phyloP scores from a whole-genome alignment of 2,797 vertebrate genomes.

The Microctenopoma stevenorrisi region DNA sequence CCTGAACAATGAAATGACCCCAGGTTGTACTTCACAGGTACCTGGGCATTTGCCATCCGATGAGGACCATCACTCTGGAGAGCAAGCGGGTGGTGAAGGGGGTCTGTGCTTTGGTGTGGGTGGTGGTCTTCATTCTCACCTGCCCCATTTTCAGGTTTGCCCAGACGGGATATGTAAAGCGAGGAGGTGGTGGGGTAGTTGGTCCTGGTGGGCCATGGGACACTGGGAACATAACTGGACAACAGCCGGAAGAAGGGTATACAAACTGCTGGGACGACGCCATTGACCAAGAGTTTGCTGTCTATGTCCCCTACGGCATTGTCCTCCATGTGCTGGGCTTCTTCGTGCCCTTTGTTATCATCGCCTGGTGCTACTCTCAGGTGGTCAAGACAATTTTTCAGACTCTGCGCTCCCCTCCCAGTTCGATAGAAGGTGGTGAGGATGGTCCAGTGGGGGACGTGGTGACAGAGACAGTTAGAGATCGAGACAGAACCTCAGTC shows the following conservation, averaged over 20 bases:
- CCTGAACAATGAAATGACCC: neutral
- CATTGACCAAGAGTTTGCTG: constrained; percentile 83
- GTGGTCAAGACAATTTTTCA: constrained; percentile 85
- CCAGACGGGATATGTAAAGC: constrained; percentile 77
- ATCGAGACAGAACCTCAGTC: constrained; percentile 73
- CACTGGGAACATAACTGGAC: constrained; percentile 36
- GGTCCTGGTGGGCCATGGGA: constrained; percentile 10
- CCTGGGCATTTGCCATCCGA: constrained; percentile 87
- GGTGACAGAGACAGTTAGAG: constrained; percentile 40
- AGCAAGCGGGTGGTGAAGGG: constrained; percentile 83
- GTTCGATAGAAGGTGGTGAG: constrained; percentile 60
- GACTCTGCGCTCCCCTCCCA: constrained; percentile 80
- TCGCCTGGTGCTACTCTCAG: constrained; percentile 88
- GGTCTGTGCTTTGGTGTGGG: constrained; percentile 84
- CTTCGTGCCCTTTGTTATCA: constrained; percentile 86
- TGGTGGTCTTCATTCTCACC: constrained; percentile 85
- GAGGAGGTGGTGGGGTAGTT: constrained; percentile 25
- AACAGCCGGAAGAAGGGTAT: constrained; percentile 58
- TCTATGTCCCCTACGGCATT: constrained; percentile 87
- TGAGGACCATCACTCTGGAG: constrained; percentile 87
- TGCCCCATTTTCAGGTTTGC: constrained; percentile 88
- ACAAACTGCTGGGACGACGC: constrained; percentile 87
- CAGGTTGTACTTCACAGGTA: constrained; percentile 75
- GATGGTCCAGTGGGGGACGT: constrained; percentile 61
- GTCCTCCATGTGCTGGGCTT: constrained; percentile 86